Conservation (phyloP, 2,113 vertebrate genomes). For the Anguilla japonica region DNA sequence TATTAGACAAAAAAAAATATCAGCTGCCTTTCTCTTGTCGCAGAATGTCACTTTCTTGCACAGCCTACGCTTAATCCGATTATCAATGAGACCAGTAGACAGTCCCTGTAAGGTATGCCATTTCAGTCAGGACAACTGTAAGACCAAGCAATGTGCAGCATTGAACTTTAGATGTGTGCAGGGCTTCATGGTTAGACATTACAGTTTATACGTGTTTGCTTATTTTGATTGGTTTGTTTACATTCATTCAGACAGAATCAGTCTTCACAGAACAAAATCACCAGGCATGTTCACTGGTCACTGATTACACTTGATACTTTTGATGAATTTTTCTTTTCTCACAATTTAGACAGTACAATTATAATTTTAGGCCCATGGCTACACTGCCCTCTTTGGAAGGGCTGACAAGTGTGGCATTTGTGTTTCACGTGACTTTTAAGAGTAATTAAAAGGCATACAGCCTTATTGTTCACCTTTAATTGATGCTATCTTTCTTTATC, state of each 20-base stretch:
- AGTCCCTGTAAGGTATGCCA: background rate
- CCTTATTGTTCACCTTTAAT: too few species aligned
- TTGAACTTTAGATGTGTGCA: background rate
- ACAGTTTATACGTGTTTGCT: background rate
- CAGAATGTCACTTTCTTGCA: slow-evolving; percentile 11
- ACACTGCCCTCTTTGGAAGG: too few species aligned
- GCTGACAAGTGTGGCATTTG: too few species aligned
- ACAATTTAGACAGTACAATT: too few species aligned
- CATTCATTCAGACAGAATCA: background rate
- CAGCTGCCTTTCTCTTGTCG: background rate
- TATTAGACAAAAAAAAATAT: slow-evolving; percentile 14
- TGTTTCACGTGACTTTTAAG: too few species aligned
- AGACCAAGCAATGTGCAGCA: background rate
- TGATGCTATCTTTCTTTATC: too few species aligned
- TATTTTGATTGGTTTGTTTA: background rate
- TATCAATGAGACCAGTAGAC: background rate
- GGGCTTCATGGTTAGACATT: background rate
- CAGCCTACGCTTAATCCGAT: background rate
- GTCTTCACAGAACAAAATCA: background rate
- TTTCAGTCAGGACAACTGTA: background rate
- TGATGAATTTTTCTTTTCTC: background rate
- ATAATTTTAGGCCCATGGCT: background rate
- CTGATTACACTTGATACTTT: background rate
- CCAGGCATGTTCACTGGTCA: background rate
- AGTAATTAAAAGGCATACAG: too few species aligned